Conservation (phyloP, 2,797 vertebrate genomes). For the Steatocranus sp. region DNA sequence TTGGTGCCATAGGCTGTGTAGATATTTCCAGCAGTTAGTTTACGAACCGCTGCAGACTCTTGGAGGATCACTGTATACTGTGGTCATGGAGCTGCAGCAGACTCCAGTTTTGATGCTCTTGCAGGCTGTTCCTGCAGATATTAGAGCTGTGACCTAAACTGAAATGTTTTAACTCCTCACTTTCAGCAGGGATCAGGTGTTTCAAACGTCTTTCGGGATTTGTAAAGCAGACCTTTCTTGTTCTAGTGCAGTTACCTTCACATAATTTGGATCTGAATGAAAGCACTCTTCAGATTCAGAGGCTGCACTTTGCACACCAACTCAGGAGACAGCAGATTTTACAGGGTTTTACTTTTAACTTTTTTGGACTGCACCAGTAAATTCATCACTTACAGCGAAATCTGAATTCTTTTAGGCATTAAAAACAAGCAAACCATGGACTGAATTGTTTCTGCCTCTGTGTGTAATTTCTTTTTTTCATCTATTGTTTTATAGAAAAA, state of each 20-base stretch:
- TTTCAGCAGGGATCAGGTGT: not conserved
- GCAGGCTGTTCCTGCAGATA: rapidly evolving
- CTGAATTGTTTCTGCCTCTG: not conserved
- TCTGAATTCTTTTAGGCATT: rapidly evolving
- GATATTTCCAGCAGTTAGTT: not conserved
- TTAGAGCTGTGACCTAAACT: not conserved
- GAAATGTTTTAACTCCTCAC: not conserved
- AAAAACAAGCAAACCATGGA: not conserved
- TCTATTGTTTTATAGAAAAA: not conserved
- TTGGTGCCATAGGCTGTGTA: not conserved
- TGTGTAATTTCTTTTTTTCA: rapidly evolving
- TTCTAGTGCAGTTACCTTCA: not conserved
- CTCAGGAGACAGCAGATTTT: rapidly evolving
- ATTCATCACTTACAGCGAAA: not conserved
- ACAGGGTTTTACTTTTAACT: not conserved
- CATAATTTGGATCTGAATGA: not conserved
- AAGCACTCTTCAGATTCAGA: not conserved
- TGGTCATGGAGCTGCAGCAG: not conserved
- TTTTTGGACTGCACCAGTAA: rapidly evolving
- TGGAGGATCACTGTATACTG: not conserved
- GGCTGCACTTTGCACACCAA: not conserved
- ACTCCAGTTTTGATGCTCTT: rapidly evolving
- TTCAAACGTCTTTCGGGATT: not conserved
- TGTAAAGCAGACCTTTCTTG: not conserved
- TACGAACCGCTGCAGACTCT: rapidly evolving